Evolutionary conservation across 2,113 vertebrate genomes (phyloP).

Genomic region (Acrocephalus arundinaceus): DNA sequence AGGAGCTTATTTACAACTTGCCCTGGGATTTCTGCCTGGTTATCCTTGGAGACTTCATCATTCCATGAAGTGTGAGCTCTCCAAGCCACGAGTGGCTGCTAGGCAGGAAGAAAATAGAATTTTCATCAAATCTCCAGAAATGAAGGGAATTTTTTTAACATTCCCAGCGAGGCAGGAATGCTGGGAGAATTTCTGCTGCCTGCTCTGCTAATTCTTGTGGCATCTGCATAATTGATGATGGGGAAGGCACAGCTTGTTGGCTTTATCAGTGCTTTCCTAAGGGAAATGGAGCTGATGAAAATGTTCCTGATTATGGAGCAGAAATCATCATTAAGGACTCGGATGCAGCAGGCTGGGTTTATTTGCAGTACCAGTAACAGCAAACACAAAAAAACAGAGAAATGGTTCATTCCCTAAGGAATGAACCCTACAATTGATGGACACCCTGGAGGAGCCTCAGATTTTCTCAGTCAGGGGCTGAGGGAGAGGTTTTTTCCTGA

Average conservation of each 20-base stretch:
- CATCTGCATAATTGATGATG: neutral
- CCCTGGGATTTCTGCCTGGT: neutral
- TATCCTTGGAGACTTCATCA: no score
- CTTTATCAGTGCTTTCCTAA: neutral
- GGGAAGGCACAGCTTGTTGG: rapidly evolving
- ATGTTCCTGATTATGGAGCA: neutral
- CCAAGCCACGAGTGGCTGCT: neutral
- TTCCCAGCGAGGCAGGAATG: rapidly evolving
- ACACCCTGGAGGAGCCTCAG: rapidly evolving
- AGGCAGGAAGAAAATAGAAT: neutral
- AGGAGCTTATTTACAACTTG: neutral
- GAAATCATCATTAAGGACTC: neutral
- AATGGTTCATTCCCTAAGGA: neutral
- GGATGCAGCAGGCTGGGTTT: rapidly evolving
- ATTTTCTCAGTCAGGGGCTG: no score
- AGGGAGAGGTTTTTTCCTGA: neutral
- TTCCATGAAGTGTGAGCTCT: neutral
- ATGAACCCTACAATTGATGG: rapidly evolving
- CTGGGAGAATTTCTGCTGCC: neutral
- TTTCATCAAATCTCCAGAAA: neutral
- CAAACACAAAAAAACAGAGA: neutral
- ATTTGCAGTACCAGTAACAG: neutral
- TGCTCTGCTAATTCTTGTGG: rapidly evolving
- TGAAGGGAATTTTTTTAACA: rapidly evolving
- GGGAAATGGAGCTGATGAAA: neutral